Percentiles rank a stretch among this genome's conserved stretches.
These are phyloP conservation scores for Leptopilina clavipes DNA, from an alignment of 1,140 invertebrate species.

Conservation along the genomic window DNA sequence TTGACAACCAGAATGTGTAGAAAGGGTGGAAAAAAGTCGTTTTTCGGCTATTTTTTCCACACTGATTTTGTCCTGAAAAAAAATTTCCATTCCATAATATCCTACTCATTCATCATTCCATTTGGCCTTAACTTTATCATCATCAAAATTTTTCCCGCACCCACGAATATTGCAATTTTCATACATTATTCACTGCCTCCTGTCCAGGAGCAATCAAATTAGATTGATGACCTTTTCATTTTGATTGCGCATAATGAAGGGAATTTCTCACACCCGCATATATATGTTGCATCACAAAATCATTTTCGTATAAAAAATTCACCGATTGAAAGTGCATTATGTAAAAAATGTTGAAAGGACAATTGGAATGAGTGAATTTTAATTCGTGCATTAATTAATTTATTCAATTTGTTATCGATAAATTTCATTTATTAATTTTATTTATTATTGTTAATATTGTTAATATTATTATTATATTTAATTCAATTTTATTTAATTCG, in stretches of 20 bases:
- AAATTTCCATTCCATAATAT: background rate
- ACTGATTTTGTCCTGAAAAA: background rate
- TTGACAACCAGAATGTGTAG: constrained; percentile 25
- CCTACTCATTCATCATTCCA: background rate
- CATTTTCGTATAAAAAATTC: background rate
- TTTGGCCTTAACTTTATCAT: background rate
- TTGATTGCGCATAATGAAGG: background rate
- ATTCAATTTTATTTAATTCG: too few relatives aligned
- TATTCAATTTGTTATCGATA: too few relatives aligned
- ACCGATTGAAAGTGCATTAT: too few relatives aligned
- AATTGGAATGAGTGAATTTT: too few relatives aligned
- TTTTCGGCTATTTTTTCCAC: constrained; percentile 40
- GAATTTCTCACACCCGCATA: background rate
- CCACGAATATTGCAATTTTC: background rate
- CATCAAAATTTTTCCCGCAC: background rate
- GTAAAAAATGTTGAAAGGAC: too few relatives aligned
- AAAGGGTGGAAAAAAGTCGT: constrained; percentile 40
- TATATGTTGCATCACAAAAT: background rate
- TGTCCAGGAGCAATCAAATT: background rate
- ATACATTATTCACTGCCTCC: background rate
- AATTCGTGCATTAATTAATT: too few relatives aligned
- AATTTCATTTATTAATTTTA: too few relatives aligned
- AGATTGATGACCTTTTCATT: background rate
- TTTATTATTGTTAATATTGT: too few relatives aligned
- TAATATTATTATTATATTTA: too few relatives aligned